These are phyloP conservation scores for Drosophila parvula DNA, from an alignment of 1,140 invertebrate genomes.

Conservation along the genomic window DNA sequence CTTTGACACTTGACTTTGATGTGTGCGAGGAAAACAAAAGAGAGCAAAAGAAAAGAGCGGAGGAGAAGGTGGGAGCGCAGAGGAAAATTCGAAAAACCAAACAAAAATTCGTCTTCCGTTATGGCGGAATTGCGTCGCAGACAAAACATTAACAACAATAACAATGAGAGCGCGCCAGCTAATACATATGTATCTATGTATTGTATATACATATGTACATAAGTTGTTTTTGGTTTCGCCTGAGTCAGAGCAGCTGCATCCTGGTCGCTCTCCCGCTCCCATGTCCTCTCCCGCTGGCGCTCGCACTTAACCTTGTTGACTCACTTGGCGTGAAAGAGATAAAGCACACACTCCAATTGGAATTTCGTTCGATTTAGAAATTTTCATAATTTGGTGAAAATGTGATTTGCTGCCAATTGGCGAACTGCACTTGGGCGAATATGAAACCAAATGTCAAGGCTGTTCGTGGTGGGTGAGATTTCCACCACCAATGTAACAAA, in stretches of 20 bases:
- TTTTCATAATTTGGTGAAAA: conserved; percentile 31
- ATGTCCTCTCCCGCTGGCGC: conserved; percentile 9
- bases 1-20: conserved; percentile 82
- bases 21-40: conserved; percentile 46
- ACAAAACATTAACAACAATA: conserved; percentile 63
- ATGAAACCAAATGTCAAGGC: conserved; percentile 66
- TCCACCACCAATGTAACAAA: background rate
- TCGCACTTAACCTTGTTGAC: conserved; percentile 65
- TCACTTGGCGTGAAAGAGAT: conserved; percentile 53
- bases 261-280: conserved; percentile 34
- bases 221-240: conserved; percentile 18
- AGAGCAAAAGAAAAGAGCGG: conserved; percentile 4
- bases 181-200: conserved; percentile 1
- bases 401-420: conserved; percentile 25
- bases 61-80: conserved; percentile 13
- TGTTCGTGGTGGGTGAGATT: conserved; percentile 26
- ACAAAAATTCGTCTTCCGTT: conserved; percentile 60
- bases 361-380: conserved; percentile 59
- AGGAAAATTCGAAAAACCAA: conserved; percentile 57
- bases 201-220: too few relatives aligned
- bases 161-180: conserved; percentile 40
- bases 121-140: conserved; percentile 73
- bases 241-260: conserved; percentile 56
- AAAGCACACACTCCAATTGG: conserved; percentile 53
- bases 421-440: conserved; percentile 6